phyloP scores from a whole-genome alignment of 92 coral and sea anemone genomes.

The Heteractis magnifica region DNA sequence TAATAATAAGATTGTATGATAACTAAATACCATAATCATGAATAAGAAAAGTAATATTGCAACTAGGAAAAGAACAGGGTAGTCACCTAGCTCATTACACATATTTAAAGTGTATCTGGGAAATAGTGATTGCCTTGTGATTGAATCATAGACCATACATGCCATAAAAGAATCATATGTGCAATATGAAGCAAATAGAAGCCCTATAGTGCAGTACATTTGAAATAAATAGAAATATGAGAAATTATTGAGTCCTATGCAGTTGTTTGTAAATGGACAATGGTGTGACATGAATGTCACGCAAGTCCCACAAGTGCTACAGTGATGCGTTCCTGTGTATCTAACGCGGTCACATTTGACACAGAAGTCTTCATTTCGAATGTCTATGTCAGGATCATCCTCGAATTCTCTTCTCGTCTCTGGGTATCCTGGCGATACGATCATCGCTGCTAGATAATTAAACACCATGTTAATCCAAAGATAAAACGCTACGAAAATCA shows the following conservation, averaged over 20 bases:
- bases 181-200: constrained; percentile 65
- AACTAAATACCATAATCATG: constrained; percentile 50
- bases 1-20: constrained; percentile 69
- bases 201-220: constrained; percentile 76
- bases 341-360: constrained; percentile 78
- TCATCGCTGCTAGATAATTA: constrained; percentile 91
- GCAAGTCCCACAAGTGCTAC: constrained; percentile 81
- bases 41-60: constrained; percentile 78
- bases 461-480: constrained; percentile 91
- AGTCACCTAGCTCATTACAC: constrained; percentile 88
- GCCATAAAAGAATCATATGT: constrained; percentile 76
- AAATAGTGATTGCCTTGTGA: constrained; percentile 1
- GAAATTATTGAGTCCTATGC: constrained; percentile 89
- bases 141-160: constrained; percentile 63
- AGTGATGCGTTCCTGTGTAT: constrained; percentile 88
- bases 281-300: constrained; percentile 97
- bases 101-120: constrained; percentile 48
- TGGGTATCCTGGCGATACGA: constrained; percentile 89
- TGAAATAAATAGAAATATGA: constrained; percentile 80
- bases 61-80: constrained; percentile 82
- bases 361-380: constrained; percentile 63
- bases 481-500: constrained; percentile 70
- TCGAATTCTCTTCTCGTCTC: constrained; percentile 76
- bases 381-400: constrained; percentile 60
- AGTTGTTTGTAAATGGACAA: constrained; percentile 97